A percentile compares a stretch with the other conserved stretches of the same genome.
Conservation (phyloP, 2,888 invertebrate genomes). For the Plemyria rubiginata region DNA sequence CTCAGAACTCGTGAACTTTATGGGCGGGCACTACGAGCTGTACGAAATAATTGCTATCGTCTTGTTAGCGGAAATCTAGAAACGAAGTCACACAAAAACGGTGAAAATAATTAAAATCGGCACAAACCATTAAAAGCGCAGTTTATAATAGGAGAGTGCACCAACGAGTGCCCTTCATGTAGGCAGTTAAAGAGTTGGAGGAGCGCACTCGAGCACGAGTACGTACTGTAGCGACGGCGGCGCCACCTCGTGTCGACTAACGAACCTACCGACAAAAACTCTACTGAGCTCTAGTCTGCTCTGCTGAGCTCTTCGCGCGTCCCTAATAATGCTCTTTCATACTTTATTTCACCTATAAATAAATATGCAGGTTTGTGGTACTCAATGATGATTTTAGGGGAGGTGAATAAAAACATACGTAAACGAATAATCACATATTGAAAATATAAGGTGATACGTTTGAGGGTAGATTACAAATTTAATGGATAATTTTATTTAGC, state of each 20-base stretch:
- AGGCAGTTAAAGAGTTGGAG: conserved; percentile 85
- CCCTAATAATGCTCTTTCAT: conserved; percentile 49
- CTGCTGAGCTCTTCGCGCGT: conserved; percentile 45
- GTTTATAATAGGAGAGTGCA: conserved; percentile 83
- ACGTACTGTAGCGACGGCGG: conserved; percentile 76
- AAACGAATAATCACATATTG: conserved; percentile 17
- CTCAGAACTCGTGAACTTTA: conserved; percentile 9
- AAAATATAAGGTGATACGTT: conserved; percentile 22
- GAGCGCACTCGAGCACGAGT: conserved; percentile 79
- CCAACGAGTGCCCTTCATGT: conserved; percentile 81
- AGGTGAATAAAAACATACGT: neutral
- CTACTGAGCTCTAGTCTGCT: conserved; percentile 53
- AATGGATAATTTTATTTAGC: conserved; percentile 28
- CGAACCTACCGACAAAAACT: conserved; percentile 80
- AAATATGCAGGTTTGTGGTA: conserved; percentile 54
- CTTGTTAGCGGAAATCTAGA: conserved; percentile 39
- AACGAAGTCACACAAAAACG: conserved; percentile 63
- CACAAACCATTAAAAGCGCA: conserved; percentile 83
- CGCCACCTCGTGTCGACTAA: conserved; percentile 79
- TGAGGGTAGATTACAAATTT: conserved; percentile 21
- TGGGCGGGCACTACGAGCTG: conserved; percentile 13
- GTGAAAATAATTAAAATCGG: conserved; percentile 80
- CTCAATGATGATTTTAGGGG: conserved; percentile 30
- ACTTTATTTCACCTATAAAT: conserved; percentile 55
- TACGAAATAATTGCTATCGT: conserved; percentile 30